Evolutionary conservation across 2,797 vertebrate genomes (phyloP).

Genomic region (Falco naumanni): DNA sequence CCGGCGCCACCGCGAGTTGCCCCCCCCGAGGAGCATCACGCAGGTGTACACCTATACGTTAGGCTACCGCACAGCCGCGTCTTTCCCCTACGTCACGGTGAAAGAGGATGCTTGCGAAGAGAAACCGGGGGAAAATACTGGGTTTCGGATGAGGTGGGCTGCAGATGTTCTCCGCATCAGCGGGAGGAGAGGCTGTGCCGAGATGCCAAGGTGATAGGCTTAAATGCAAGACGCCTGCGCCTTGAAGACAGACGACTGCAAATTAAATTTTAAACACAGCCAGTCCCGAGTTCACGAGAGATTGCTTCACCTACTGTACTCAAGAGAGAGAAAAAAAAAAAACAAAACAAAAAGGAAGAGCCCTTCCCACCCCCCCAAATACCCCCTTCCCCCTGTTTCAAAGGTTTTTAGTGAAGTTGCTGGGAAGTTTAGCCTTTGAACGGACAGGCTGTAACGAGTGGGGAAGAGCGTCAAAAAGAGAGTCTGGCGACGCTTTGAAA

Average conservation of each 20-base stretch:
- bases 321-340: fast-evolving
- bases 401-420: slow-evolving; percentile 1
- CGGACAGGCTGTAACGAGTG: background rate
- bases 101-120: background rate
- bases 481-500: background rate
- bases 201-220: background rate
- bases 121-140: background rate
- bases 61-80: background rate
- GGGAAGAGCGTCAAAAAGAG: background rate
- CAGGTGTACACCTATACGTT: background rate
- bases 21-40: background rate
- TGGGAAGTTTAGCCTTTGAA: slow-evolving; percentile 41
- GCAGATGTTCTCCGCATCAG: background rate
- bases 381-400: background rate
- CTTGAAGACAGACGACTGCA: background rate
- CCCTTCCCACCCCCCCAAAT: too few relatives aligned
- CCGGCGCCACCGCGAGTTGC: background rate
- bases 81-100: background rate
- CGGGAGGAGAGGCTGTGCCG: background rate
- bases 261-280: slow-evolving; percentile 16
- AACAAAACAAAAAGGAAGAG: too few relatives aligned
- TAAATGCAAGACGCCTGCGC: background rate
- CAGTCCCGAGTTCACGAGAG: background rate
- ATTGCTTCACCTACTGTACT: background rate
- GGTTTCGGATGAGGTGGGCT: background rate